These are phyloP conservation scores for Bungarus multicinctus DNA, from an alignment of 2,113 vertebrate genomes.

Conservation along the genomic window DNA sequence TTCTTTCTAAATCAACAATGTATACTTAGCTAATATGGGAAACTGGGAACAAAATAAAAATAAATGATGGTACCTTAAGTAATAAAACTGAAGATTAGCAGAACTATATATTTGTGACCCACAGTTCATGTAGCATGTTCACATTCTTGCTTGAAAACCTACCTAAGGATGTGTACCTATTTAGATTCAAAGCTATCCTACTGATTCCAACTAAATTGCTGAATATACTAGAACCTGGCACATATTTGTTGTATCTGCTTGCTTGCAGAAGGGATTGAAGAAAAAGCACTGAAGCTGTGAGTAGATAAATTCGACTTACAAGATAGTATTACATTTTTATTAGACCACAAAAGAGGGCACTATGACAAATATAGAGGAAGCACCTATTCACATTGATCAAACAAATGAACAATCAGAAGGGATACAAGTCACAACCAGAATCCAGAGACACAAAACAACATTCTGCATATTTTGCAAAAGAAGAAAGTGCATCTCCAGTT, in stretches of 20 bases:
- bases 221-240: background rate
- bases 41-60: background rate
- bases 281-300: background rate
- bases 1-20: background rate
- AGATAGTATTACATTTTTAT: background rate
- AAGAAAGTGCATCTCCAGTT: background rate
- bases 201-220: background rate
- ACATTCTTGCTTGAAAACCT: background rate
- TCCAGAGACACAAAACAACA: background rate
- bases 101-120: background rate
- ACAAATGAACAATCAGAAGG: background rate
- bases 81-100: background rate
- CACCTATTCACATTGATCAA: background rate
- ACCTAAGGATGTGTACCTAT: background rate
- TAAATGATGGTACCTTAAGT: background rate
- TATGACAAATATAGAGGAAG: background rate
- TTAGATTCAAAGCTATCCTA: background rate
- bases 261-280: background rate
- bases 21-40: background rate
- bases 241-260: background rate
- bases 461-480: background rate
- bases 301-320: background rate
- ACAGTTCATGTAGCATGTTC: background rate
- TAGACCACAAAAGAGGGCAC: background rate
- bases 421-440: background rate